Conservation (phyloP, 2,797 vertebrate genomes). For the Bovichtus diacanthus region DNA sequence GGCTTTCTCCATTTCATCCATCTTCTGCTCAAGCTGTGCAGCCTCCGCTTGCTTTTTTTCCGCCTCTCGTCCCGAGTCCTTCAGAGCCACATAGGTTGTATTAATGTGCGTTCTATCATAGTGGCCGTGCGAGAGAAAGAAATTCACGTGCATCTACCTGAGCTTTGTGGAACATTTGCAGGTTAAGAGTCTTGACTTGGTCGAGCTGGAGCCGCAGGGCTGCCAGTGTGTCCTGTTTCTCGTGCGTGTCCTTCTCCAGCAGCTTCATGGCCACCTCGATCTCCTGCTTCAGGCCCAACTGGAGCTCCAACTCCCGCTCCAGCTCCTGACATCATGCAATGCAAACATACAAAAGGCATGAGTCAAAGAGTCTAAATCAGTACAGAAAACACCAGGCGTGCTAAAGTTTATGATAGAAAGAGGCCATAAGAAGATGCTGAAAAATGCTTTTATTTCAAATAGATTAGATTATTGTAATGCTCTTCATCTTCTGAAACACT, state of each 20-base stretch:
- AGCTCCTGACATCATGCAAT: conserved; percentile 86
- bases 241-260: conserved; percentile 96
- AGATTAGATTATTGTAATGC: no score
- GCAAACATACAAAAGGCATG: conserved; percentile 12
- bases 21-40: conserved; percentile 89
- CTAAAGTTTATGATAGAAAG: background rate
- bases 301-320: conserved; percentile 94
- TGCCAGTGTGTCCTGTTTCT: conserved; percentile 95
- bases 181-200: conserved; percentile 95
- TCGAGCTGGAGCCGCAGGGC: conserved; percentile 94
- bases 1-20: conserved; percentile 88
- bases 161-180: conserved; percentile 97
- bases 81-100: conserved; percentile 22
- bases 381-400: background rate
- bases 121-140: background rate
- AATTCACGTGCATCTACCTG: conserved; percentile 82
- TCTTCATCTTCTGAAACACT: no score
- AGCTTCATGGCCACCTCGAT: conserved; percentile 99
- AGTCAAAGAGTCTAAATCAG: background rate
- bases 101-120: background rate
- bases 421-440: no score
- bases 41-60: conserved; percentile 90
- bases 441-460: no score
- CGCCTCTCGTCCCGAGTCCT: conserved; percentile 89
- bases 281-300: conserved; percentile 95